Percentiles rank a stretch among this genome's conserved stretches.
phyloP scores from a whole-genome alignment of 2,888 invertebrate species.

The Rhyacophila evoluta region DNA sequence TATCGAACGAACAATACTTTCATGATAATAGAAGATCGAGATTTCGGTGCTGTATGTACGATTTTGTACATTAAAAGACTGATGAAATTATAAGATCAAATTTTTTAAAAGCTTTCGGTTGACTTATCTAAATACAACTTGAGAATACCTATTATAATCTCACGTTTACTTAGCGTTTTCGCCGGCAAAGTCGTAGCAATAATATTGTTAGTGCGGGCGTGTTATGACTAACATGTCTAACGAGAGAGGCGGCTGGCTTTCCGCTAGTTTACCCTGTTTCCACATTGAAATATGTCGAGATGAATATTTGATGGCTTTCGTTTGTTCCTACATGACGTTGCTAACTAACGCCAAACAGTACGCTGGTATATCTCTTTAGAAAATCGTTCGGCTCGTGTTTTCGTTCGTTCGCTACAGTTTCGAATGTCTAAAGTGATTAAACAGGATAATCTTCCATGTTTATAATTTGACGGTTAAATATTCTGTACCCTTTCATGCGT shows the following conservation, averaged over 20 bases:
- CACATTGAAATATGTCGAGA: background rate
- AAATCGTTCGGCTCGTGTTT: background rate
- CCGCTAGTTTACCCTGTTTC: background rate
- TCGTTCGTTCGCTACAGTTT: background rate
- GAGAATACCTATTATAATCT: too few relatives aligned
- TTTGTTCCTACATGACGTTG: background rate
- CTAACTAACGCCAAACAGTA: background rate
- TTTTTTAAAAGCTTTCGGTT: too few relatives aligned
- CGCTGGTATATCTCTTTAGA: background rate
- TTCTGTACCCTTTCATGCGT: background rate
- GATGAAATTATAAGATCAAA: too few relatives aligned
- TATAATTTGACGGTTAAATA: background rate
- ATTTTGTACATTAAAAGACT: too few relatives aligned
- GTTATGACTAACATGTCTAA: background rate
- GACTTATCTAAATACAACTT: too few relatives aligned
- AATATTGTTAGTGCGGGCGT: background rate
- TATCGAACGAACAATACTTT: too few relatives aligned
- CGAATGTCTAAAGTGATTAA: background rate
- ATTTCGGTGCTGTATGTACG: too few relatives aligned
- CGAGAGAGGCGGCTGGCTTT: background rate
- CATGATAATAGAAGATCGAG: too few relatives aligned
- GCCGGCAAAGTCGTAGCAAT: background rate
- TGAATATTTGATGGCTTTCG: constrained; percentile 20
- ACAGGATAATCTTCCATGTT: background rate
- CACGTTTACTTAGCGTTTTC: too few relatives aligned